Percentiles rank a stretch among this genome's conserved stretches.
Conservation (phyloP, 2,113 vertebrate genomes). For the Gopherus flavomarginatus region DNA sequence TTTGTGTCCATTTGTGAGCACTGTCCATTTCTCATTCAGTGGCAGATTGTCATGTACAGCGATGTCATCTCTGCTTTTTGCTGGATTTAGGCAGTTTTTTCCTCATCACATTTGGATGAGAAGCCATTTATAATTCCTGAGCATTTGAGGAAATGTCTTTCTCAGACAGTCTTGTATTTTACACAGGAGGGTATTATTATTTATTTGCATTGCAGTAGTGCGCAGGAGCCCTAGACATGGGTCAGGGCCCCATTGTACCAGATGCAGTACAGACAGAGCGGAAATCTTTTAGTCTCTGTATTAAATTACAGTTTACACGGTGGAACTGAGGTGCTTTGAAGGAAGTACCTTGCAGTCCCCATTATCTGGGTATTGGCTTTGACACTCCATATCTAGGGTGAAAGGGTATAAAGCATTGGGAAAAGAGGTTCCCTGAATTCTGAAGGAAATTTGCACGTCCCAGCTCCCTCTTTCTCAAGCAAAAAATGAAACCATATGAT, state of each 20-base stretch:
- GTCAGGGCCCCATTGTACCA: neutral
- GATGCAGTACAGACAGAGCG: neutral
- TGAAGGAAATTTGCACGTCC: neutral
- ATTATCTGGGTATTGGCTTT: neutral
- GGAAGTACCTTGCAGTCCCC: neutral
- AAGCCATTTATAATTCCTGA: neutral
- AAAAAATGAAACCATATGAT: neutral
- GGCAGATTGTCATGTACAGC: neutral
- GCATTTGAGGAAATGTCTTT: neutral
- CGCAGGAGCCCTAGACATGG: neutral
- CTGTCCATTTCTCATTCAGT: neutral
- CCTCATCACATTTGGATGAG: neutral
- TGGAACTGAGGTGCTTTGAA: neutral
- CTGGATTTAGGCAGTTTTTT: neutral
- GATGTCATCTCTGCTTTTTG: neutral
- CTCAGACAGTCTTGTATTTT: neutral
- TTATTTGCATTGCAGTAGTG: neutral
- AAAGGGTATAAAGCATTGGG: neutral
- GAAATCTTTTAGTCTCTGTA: neutral
- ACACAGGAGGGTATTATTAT: neutral
- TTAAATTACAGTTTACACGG: neutral
- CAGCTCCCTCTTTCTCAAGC: neutral
- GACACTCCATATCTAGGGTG: neutral
- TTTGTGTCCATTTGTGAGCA: neutral
- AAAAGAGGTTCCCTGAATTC: neutral